Conservation (phyloP, 2,113 vertebrate genomes). For the Cyanoderma ruficeps region DNA sequence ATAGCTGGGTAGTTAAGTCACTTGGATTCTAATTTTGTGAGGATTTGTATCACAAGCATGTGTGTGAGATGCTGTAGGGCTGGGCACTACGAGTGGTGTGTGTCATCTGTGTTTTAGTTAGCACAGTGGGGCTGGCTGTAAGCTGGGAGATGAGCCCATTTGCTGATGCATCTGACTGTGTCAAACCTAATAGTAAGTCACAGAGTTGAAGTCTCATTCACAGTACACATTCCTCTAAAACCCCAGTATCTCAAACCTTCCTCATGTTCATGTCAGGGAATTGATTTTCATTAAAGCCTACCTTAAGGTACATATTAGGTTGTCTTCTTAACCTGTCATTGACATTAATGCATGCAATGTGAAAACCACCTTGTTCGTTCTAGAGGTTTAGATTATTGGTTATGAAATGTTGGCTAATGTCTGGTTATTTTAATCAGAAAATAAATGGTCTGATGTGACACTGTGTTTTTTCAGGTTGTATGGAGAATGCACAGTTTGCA, state of each 20-base stretch:
- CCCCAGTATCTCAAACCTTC: background rate
- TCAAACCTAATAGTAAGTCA: background rate
- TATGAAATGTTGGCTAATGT: background rate
- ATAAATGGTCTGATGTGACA: background rate
- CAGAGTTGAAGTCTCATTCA: background rate
- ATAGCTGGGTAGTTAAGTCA: constrained; percentile 38
- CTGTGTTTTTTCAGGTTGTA: background rate
- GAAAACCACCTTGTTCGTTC: background rate
- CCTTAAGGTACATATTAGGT: background rate
- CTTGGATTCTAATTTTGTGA: constrained; percentile 30
- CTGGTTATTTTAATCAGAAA: background rate
- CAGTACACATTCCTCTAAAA: background rate
- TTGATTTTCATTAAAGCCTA: background rate
- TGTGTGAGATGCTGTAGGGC: background rate
- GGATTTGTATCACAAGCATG: background rate
- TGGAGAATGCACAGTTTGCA: background rate
- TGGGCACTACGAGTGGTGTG: background rate
- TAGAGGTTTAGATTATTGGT: background rate
- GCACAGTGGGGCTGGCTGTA: background rate
- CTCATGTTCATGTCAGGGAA: background rate
- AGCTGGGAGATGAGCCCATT: background rate
- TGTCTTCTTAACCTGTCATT: background rate
- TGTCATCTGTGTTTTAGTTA: background rate
- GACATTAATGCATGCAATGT: background rate
- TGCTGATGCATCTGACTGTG: background rate